Evolutionary conservation across 1,140 invertebrate genomes (phyloP).

Genomic region (Musca domestica): DNA sequence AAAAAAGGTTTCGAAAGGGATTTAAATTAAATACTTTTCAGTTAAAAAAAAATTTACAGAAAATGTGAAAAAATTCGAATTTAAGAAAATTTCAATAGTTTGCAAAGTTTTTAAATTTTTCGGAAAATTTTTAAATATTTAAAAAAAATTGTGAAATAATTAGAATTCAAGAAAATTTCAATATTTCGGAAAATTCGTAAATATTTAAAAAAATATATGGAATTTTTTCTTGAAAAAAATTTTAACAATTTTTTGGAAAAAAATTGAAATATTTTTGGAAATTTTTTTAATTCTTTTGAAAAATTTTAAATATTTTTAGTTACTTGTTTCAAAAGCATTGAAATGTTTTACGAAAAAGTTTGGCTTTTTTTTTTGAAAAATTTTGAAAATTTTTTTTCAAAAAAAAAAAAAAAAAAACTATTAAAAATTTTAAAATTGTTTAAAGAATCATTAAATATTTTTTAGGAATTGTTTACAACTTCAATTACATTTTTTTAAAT

Average conservation of each 20-base stretch:
- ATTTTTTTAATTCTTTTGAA: neutral
- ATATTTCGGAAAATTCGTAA: neutral
- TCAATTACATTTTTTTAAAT: neutral
- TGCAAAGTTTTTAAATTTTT: too few species aligned
- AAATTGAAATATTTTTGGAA: slow-evolving; percentile 4
- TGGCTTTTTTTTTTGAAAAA: too few species aligned
- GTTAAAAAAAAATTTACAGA: too few species aligned
- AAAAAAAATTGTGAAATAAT: neutral
- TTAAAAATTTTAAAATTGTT: neutral
- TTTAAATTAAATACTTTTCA: too few species aligned
- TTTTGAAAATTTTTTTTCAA: too few species aligned
- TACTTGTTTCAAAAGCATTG: too few species aligned
- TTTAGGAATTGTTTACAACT: neutral
- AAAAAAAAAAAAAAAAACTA: too few species aligned
- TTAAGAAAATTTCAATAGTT: too few species aligned
- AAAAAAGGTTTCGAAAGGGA: too few species aligned
- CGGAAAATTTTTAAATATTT: too few species aligned
- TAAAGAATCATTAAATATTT: neutral
- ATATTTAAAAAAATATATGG: slow-evolving; percentile 5
- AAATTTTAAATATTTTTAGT: neutral
- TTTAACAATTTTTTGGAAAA: too few species aligned
- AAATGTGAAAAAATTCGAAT: too few species aligned
- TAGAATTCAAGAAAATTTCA: neutral
- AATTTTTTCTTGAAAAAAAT: neutral
- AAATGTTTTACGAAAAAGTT: slow-evolving; percentile 6